Evolutionary conservation across 2,113 vertebrate species (phyloP).

Genomic region (Chamaetylas fuelleborni): DNA sequence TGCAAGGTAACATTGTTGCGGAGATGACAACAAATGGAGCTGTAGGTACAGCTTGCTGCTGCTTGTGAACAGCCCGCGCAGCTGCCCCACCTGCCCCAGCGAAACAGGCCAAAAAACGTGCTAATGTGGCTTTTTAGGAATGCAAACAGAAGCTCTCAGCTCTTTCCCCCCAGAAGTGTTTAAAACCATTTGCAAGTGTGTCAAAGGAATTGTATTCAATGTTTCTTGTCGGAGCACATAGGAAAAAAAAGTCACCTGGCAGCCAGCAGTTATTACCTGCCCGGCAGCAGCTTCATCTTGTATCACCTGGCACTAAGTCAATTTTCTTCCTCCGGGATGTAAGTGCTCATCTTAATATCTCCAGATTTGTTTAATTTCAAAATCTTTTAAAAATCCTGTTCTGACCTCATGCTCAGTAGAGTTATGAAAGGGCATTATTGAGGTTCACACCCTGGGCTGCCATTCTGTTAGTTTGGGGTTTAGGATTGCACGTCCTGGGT

Average conservation of each 20-base stretch:
- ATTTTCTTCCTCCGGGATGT: background rate
- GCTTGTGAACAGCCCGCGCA: background rate
- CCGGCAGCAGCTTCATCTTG: background rate
- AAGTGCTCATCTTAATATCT: background rate
- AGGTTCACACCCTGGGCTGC: background rate
- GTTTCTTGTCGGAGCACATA: background rate
- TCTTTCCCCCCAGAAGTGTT: background rate
- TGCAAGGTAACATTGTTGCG: background rate
- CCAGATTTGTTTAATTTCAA: background rate
- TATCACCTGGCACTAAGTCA: background rate
- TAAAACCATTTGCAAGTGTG: background rate
- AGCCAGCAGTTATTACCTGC: background rate
- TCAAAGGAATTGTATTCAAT: background rate
- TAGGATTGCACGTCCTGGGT: background rate
- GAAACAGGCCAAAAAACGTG: background rate
- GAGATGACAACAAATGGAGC: background rate
- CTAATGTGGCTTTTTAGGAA: background rate
- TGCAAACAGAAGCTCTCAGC: background rate
- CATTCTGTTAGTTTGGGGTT: background rate
- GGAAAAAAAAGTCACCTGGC: background rate
- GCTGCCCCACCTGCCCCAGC: fast-evolving
- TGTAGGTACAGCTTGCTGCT: background rate
- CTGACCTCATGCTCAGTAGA: background rate
- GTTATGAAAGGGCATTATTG: fast-evolving
- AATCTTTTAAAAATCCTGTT: background rate